These are phyloP conservation scores for Morone saxatilis DNA, from an alignment of 2,113 vertebrate genomes.

Conservation along the genomic window DNA sequence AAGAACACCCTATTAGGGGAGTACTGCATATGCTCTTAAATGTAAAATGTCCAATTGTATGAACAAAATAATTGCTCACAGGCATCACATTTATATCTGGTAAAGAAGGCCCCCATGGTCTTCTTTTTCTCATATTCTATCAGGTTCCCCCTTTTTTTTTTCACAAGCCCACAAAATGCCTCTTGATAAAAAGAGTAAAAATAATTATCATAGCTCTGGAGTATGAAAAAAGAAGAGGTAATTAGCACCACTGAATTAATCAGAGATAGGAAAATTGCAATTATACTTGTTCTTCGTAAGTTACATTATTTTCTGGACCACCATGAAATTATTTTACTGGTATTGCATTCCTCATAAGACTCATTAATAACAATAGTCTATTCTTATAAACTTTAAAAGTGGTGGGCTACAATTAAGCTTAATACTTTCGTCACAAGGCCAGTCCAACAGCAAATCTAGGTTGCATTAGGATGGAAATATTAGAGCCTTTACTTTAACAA, in stretches of 20 bases:
- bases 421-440: conserved; percentile 24
- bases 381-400: conserved; percentile 47
- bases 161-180: conserved; percentile 39
- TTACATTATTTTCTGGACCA: conserved; percentile 77
- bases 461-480: background rate
- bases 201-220: conserved; percentile 68
- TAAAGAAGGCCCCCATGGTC: background rate
- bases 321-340: conserved; percentile 67
- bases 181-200: conserved; percentile 54
- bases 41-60: conserved; percentile 16
- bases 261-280: conserved; percentile 78
- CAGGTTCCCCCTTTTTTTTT: conserved; percentile 20
- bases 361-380: conserved; percentile 55
- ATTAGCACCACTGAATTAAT: conserved; percentile 82
- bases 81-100: conserved; percentile 18
- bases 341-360: conserved; percentile 41
- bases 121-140: conserved; percentile 18
- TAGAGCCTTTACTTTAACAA: background rate
- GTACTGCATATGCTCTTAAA: conserved; percentile 17
- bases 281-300: conserved; percentile 78
- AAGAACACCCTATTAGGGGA: background rate
- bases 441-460: background rate
- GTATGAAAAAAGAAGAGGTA: conserved; percentile 61
- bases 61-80: conserved; percentile 35
- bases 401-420: conserved; percentile 22